These are phyloP conservation scores for Drosophila kambysellisi DNA, from an alignment of 2,888 invertebrate genomes.

Conservation along the genomic window DNA sequence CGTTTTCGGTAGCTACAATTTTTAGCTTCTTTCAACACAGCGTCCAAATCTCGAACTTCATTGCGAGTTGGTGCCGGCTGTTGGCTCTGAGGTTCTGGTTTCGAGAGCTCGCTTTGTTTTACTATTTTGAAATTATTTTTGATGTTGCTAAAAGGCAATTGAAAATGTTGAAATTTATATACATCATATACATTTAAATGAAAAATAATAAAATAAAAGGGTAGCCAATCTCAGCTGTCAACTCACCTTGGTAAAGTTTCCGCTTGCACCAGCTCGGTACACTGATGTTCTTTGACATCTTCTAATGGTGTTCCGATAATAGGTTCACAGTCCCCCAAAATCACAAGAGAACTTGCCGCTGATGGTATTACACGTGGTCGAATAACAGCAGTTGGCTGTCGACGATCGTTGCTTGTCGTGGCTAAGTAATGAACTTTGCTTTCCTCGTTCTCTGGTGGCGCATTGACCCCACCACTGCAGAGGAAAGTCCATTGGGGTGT, in stretches of 20 bases:
- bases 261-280: neutral
- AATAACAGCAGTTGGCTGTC: conserved; percentile 51
- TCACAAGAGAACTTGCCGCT: conserved; percentile 72
- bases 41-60: neutral
- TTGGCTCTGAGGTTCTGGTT: conserved; percentile 5
- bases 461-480: conserved; percentile 67
- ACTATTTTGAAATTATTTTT: conserved; percentile 7
- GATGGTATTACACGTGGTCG: conserved; percentile 65
- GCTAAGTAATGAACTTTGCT: neutral
- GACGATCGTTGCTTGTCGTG: conserved; percentile 22
- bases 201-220: neutral
- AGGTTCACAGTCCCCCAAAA: conserved; percentile 82
- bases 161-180: neutral
- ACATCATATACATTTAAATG: neutral
- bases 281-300: neutral
- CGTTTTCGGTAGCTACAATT: conserved; percentile 32
- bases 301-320: conserved; percentile 58
- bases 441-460: neutral
- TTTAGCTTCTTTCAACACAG: conserved; percentile 19
- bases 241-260: conserved; percentile 33
- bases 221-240: conserved; percentile 4
- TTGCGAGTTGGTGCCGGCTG: neutral
- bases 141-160: conserved; percentile 1
- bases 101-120: neutral
- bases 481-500: conserved; percentile 75